Conservation (phyloP, 2,888 invertebrate species). For the Drosophila mayaguana region DNA sequence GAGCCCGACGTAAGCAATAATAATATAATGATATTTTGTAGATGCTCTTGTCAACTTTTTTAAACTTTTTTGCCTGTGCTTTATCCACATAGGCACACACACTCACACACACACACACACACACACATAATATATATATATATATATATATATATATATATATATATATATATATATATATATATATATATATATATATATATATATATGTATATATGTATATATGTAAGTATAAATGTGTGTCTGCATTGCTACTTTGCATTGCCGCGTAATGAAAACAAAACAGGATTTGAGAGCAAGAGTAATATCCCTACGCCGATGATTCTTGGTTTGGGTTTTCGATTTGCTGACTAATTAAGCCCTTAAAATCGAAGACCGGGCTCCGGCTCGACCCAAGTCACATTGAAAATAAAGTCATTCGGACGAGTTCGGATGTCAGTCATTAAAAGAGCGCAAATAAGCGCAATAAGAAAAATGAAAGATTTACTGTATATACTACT, state of each 20-base stretch:
- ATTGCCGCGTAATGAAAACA: conserved; percentile 5
- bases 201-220: background rate
- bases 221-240: background rate
- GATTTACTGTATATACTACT: no score
- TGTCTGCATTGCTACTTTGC: conserved; percentile 16
- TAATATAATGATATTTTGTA: conserved; percentile 37
- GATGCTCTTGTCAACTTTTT: conserved; percentile 38
- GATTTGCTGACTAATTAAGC: conserved; percentile 72
- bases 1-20: conserved; percentile 41
- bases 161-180: background rate
- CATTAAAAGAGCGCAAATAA: conserved; percentile 16
- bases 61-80: conserved; percentile 18
- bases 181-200: background rate
- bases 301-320: conserved; percentile 30
- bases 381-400: conserved; percentile 21
- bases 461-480: background rate
- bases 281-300: conserved; percentile 57
- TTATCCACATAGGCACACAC: conserved; percentile 6
- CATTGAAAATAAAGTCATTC: conserved; percentile 73
- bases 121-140: background rate
- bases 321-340: conserved; percentile 42
- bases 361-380: conserved; percentile 51
- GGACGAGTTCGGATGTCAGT: conserved; percentile 23
- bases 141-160: background rate
- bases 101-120: no score